phyloP scores from a whole-genome alignment of 2,113 vertebrate species.

The Micronisus gabar region DNA sequence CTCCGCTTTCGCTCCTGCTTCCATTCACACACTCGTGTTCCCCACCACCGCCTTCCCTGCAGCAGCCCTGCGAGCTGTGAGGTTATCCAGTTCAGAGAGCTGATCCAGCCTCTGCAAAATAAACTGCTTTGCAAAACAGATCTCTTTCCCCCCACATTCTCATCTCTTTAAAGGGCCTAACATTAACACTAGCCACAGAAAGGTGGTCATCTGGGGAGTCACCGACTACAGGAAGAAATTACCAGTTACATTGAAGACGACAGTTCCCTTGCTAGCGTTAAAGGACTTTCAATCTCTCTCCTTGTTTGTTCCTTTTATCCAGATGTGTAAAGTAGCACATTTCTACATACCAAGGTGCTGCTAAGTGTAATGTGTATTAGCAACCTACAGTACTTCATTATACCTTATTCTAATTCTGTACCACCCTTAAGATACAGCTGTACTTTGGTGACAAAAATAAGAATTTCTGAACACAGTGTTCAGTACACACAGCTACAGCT shows the following conservation, averaged over 20 bases:
- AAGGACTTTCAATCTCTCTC: background rate
- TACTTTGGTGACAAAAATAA: conserved; percentile 41
- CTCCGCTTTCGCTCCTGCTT: background rate
- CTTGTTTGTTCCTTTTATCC: background rate
- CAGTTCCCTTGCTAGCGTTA: background rate
- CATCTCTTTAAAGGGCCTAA: background rate
- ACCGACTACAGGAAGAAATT: background rate
- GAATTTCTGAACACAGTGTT: conserved; percentile 9
- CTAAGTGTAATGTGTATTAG: background rate
- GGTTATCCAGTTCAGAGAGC: background rate
- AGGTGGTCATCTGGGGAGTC: background rate
- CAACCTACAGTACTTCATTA: background rate
- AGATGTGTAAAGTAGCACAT: background rate
- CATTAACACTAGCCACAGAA: background rate
- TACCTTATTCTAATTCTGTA: conserved; percentile 4
- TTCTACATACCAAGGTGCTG: background rate
- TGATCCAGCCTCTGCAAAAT: background rate
- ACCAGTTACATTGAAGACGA: background rate
- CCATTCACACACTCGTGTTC: background rate
- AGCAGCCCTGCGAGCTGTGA: background rate
- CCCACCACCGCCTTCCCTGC: background rate
- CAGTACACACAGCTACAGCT: background rate
- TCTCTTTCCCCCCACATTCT: background rate
- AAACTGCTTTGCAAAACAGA: background rate
- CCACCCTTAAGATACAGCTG: background rate